Evolutionary conservation across 2,888 invertebrate species (phyloP).

Genomic region (Scotopteryx bipunctaria): DNA sequence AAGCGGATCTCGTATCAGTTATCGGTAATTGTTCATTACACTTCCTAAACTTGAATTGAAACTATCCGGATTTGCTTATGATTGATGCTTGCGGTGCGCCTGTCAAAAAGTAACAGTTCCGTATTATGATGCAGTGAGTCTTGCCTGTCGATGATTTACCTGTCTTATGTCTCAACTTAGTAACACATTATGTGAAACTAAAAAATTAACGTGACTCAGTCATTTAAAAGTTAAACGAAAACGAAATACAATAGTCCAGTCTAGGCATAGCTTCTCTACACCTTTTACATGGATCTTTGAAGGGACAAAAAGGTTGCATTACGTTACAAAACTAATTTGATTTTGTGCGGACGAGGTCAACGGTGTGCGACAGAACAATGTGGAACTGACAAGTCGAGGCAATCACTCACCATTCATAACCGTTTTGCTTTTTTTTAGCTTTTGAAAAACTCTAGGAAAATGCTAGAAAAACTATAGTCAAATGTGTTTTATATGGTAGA

Average conservation of each 20-base stretch:
- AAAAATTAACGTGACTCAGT: too few relatives aligned
- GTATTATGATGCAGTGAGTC: constrained; percentile 62
- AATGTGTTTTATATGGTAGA: too few relatives aligned
- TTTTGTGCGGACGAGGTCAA: neutral
- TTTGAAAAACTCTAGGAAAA: neutral
- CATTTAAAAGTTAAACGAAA: neutral
- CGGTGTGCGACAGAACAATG: constrained; percentile 1
- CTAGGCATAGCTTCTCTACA: neutral
- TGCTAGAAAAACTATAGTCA: too few relatives aligned
- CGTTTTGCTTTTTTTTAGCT: constrained; percentile 7
- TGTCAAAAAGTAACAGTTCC: constrained; percentile 62
- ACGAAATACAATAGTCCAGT: neutral
- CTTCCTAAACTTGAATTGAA: constrained; percentile 74
- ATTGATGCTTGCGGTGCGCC: constrained; percentile 60
- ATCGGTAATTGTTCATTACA: constrained; percentile 60
- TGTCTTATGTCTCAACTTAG: too few relatives aligned
- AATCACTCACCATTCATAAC: constrained; percentile 13
- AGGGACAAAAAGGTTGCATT: neutral
- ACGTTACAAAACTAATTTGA: constrained; percentile 1
- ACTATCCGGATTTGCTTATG: constrained; percentile 69
- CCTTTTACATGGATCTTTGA: neutral
- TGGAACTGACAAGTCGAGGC: constrained; percentile 9
- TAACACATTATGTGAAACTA: too few relatives aligned
- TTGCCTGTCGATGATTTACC: too few relatives aligned
- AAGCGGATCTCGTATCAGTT: constrained; percentile 69